These are phyloP conservation scores for Dicranocentrus wangi DNA, from an alignment of 2,888 invertebrate genomes.

Conservation along the genomic window DNA sequence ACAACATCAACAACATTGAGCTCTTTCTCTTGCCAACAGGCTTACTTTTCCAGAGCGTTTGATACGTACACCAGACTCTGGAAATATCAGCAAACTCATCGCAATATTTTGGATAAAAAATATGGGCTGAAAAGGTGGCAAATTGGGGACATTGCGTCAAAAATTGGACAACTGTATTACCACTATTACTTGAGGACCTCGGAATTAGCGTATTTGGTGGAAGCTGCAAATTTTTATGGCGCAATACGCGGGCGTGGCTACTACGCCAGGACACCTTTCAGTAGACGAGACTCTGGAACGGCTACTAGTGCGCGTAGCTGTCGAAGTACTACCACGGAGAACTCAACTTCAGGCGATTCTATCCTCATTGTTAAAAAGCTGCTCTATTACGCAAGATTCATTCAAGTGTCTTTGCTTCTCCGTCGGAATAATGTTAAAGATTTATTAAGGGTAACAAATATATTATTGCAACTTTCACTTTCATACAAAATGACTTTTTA, in stretches of 20 bases:
- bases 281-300: conserved; percentile 56
- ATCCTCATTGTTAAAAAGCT: conserved; percentile 98
- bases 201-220: conserved; percentile 95
- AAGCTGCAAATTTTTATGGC: conserved; percentile 96
- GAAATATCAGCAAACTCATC: conserved; percentile 98
- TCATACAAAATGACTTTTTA: not conserved
- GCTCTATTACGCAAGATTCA: conserved; percentile 93
- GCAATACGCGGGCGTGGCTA: conserved; percentile 95
- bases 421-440: conserved; percentile 94
- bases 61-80: conserved; percentile 97
- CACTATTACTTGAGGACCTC: conserved; percentile 97
- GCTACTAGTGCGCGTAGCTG: conserved; percentile 46
- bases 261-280: conserved; percentile 77
- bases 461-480: not conserved
- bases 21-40: conserved; percentile 82
- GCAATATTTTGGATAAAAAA: conserved; percentile 90
- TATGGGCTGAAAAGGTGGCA: conserved; percentile 98
- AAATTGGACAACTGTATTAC: conserved; percentile 98
- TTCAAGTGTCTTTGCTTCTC: conserved; percentile 94
- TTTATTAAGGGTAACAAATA: conserved; percentile 84
- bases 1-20: conserved; percentile 6
- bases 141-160: conserved; percentile 98
- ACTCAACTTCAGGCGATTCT: conserved; percentile 74
- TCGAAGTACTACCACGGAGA: conserved; percentile 38
- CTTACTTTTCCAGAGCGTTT: conserved; percentile 96